Evolutionary conservation across 2,888 invertebrate species (phyloP).

Genomic region (Caenorhabditis sp.): DNA sequence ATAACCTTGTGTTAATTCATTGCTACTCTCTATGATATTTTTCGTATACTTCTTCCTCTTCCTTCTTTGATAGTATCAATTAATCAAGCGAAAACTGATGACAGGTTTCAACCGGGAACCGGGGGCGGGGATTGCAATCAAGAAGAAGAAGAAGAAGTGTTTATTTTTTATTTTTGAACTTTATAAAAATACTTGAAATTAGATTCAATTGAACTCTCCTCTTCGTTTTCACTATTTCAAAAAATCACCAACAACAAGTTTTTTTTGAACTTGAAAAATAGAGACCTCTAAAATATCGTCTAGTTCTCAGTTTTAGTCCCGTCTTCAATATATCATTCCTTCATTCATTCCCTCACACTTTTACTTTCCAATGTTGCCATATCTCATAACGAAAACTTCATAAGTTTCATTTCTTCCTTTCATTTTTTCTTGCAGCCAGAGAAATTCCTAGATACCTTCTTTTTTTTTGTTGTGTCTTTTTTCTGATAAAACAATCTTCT

Average conservation of each 20-base stretch:
- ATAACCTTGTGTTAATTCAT: not conserved
- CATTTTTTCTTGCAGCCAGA: no score
- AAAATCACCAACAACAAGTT: not conserved
- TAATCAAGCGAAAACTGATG: not conserved
- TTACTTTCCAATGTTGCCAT: not conserved
- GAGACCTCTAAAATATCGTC: no score
- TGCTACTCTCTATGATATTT: not conserved
- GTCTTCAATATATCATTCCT: not conserved
- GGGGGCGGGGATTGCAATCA: not conserved
- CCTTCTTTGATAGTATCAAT: not conserved
- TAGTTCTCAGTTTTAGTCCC: not conserved
- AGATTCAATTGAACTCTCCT: not conserved
- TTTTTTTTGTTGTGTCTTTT: no score
- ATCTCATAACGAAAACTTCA: no score
- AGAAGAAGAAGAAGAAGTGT: no score
- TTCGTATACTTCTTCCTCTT: not conserved
- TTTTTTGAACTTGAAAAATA: not conserved
- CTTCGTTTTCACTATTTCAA: not conserved
- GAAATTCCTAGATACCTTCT: no score
- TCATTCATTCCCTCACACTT: not conserved
- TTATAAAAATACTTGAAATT: not conserved
- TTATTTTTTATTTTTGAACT: not conserved
- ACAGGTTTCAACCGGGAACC: not conserved
- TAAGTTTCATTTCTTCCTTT: no score
- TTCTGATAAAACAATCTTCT: not conserved